Evolutionary conservation across 2,113 vertebrate genomes (phyloP).

Genomic region (Psittacara wagleri): DNA sequence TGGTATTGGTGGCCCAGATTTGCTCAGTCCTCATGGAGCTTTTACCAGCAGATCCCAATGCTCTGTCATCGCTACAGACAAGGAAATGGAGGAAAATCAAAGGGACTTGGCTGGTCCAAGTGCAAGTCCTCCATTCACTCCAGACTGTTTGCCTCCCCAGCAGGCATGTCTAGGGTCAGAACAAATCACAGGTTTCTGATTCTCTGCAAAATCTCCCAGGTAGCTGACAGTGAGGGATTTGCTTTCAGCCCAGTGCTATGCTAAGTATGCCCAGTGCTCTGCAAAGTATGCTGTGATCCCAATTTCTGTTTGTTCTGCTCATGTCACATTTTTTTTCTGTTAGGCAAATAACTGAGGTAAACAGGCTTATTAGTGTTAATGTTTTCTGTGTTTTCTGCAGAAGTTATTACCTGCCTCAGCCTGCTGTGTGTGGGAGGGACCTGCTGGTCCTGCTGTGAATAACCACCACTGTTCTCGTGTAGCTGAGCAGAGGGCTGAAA

Average conservation of each 20-base stretch:
- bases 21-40: neutral
- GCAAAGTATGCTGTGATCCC: neutral
- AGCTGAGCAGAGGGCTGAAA: neutral
- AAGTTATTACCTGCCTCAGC: constrained; percentile 5
- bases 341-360: neutral
- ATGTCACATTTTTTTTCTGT: neutral
- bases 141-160: neutral
- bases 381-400: neutral
- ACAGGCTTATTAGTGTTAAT: neutral
- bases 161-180: neutral
- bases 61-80: neutral
- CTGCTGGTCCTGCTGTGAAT: constrained; percentile 24
- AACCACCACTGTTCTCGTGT: neutral
- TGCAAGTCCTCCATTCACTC: neutral
- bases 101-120: neutral
- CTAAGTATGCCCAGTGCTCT: neutral
- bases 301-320: neutral
- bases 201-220: neutral
- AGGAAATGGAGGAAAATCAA: neutral
- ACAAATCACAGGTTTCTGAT: neutral
- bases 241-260: neutral
- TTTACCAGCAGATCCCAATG: neutral
- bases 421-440: neutral
- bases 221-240: neutral
- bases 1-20: neutral